Evolutionary conservation across 2,888 invertebrate species (phyloP).

Genomic region (Sipha maydis): DNA sequence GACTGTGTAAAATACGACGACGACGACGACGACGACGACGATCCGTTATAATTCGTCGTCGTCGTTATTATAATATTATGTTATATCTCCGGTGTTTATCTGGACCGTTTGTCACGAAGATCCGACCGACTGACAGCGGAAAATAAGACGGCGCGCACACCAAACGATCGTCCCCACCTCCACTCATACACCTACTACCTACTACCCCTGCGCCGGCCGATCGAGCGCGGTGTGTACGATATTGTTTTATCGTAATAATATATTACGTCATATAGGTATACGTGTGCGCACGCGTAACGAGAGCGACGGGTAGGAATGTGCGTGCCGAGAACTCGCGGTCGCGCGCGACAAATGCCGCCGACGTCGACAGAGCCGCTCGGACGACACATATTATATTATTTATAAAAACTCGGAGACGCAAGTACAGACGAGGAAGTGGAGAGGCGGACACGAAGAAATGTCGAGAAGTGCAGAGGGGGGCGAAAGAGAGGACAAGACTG

Average conservation of each 20-base stretch:
- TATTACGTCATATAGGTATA: background rate
- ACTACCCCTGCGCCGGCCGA: background rate
- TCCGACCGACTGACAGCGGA: background rate
- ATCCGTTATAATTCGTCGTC: background rate
- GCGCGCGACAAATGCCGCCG: constrained; percentile 51
- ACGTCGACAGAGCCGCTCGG: constrained; percentile 1
- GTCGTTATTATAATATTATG: background rate
- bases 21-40: background rate
- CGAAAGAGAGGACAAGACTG: background rate
- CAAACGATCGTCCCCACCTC: background rate
- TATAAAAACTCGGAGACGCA: background rate
- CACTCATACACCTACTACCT: background rate
- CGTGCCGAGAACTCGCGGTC: constrained; percentile 21
- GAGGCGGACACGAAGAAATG: no score
- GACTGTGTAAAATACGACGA: background rate
- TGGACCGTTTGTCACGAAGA: constrained; percentile 31
- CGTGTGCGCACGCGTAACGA: constrained; percentile 20
- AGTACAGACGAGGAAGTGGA: background rate
- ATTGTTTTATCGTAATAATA: background rate
- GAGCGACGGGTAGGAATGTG: constrained; percentile 56
- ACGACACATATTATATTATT: constrained; percentile 37
- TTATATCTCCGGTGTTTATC: constrained; percentile 32
- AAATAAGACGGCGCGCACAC: background rate
- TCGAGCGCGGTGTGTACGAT: background rate
- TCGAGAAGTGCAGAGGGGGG: background rate